These are phyloP conservation scores for Tylochromis polylepis DNA, from an alignment of 2,113 vertebrate genomes.

Conservation along the genomic window DNA sequence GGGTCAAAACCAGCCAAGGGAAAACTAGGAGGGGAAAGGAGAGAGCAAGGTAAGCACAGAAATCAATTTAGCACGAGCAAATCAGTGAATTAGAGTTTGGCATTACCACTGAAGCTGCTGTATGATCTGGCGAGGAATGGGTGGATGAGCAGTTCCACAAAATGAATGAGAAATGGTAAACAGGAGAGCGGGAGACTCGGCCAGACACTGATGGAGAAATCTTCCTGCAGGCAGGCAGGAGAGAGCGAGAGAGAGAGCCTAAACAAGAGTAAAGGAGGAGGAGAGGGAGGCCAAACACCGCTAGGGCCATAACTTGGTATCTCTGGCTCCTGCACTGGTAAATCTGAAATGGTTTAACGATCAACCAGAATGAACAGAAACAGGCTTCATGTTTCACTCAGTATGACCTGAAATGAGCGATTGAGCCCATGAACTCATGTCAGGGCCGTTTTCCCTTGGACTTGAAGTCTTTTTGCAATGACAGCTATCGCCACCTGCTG, in stretches of 20 bases:
- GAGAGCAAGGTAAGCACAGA: neutral
- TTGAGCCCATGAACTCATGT: accelerated
- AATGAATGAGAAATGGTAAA: neutral
- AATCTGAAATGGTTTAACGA: accelerated
- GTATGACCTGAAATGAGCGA: accelerated
- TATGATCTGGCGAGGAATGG: neutral
- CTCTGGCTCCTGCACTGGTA: accelerated
- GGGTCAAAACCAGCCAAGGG: neutral
- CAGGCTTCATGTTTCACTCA: neutral
- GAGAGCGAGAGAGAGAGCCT: too few relatives aligned
- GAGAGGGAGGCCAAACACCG: too few relatives aligned
- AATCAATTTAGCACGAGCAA: neutral
- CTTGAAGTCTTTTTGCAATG: neutral
- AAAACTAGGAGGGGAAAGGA: neutral
- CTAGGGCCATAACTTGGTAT: neutral
- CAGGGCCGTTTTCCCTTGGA: neutral
- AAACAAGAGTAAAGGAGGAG: too few relatives aligned
- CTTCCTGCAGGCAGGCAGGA: accelerated
- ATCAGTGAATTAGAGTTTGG: neutral
- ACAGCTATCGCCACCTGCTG: neutral
- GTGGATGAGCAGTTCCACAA: neutral
- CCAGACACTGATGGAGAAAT: neutral
- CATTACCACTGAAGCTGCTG: neutral
- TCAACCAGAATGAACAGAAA: neutral
- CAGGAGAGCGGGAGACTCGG: neutral